These are phyloP conservation scores for Zaprionus capensis DNA, from an alignment of 1,140 invertebrate species.

Conservation along the genomic window DNA sequence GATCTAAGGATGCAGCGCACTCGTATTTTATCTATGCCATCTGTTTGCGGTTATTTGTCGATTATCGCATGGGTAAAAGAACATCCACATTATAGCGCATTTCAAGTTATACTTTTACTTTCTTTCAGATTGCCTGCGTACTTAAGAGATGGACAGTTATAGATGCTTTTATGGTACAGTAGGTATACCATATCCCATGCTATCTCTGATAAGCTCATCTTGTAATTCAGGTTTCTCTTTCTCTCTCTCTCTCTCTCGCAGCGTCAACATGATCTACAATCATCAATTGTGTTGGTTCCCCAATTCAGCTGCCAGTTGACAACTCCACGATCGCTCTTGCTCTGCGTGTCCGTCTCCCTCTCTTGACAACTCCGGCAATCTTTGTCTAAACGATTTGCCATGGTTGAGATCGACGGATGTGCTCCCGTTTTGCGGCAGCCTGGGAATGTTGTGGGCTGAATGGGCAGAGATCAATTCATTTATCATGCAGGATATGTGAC, in stretches of 20 bases:
- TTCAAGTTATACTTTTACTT: not conserved
- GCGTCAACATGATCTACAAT: too few relatives aligned
- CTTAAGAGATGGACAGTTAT: too few relatives aligned
- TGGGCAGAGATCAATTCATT: conserved; percentile 48
- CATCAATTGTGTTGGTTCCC: not conserved
- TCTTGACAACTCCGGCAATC: conserved; percentile 1
- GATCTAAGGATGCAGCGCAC: not conserved
- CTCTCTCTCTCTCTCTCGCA: too few relatives aligned
- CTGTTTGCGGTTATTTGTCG: conserved; percentile 2
- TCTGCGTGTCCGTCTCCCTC: not conserved
- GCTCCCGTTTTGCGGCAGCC: conserved; percentile 27
- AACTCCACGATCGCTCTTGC: not conserved
- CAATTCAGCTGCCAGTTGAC: not conserved
- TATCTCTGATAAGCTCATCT: too few relatives aligned
- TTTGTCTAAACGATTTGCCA: conserved; percentile 27
- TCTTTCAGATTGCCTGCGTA: not conserved
- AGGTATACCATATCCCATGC: too few relatives aligned
- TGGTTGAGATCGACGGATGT: conserved; percentile 16
- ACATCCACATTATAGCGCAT: not conserved
- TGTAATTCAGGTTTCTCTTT: too few relatives aligned
- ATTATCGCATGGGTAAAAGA: not conserved
- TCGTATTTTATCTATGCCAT: not conserved
- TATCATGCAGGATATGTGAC: conserved; percentile 56
- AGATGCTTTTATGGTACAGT: too few relatives aligned
- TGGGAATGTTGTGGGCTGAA: conserved; percentile 56